Base-by-base conservation (phyloP, 2,888 invertebrate genomes). In the Metacarcinus magister region DNA sequence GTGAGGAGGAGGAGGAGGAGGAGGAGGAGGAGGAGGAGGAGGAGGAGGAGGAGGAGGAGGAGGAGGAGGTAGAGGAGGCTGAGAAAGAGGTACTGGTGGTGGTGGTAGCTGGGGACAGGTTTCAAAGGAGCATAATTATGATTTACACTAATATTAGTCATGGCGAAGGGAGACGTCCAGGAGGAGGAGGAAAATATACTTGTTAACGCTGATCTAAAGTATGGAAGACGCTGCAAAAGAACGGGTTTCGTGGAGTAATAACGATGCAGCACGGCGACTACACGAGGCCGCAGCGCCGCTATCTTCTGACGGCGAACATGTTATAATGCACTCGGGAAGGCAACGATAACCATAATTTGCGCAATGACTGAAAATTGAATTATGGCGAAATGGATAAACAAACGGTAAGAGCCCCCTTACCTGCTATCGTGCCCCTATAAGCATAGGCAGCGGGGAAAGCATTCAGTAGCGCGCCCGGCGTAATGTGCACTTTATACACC, bases 121-220 rank as follows among this genome's bases (percentile, higher is more conserved):
- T 82, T 28, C 82, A 82, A 67, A 82, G 82, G 82, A 82, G 82
- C 82, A 82, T 82, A 82, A 82, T 82, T 82, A 82, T 82, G 82
- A 82, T 82, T 82, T 82, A 82, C 82, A 82, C 82, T 82, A 82
- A 82, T 82, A 82, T 82, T 82, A 82, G 82, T 82, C 82, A 82
- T 82, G 82, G 82, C 32, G 82, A 82, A 82, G 82, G 82, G 82
- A 82, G 82, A 82, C 82, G 82, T 82, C 82, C 82, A 82, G 32
- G 82, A 82, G 82, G 82, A 82, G 82, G 82, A 82, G 82, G 82
- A 82, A 82, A 82, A 82, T 82, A 82, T 82, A 82, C 82, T 82
- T 82, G 82, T 82, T 82, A 82, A 28, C 82, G 82, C 82, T 82
- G 82, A 82, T 82, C 82, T 82, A 82, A 82, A 82, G 82, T 82